Base-by-base conservation (phyloP, 1,140 invertebrate species). In the Himalopsyche phryganea region DNA sequence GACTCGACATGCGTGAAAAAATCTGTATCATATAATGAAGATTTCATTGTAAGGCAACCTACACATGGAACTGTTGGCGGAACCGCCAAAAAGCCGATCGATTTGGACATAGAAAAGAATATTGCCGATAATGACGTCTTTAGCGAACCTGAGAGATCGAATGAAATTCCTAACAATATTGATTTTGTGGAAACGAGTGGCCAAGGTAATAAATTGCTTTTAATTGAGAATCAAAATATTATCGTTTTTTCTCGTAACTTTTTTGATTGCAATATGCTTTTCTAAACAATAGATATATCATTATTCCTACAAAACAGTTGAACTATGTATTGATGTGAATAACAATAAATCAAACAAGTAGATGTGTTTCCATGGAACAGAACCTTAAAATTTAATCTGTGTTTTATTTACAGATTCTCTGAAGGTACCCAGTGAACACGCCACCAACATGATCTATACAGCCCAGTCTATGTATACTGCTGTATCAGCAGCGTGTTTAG, bases 401-500 rank as follows among this genome's bases (percentile, higher is more conserved):
- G n/a, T n/a, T 55, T 38, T 65, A 48, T 61, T 74, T 75, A 10
- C 72, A 83, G 81, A 82, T 69, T 80, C 81, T 45, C 76, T 79
- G 55, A 83, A 81, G 18, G 82, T 83, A 33, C 23, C 23, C 3
- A 28, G 23, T 9, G 77, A 79, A 66, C 80, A 79, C 36, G 82
- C 85, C 28, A 84, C 76, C 11, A 73, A 73, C 13, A 75, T 85
- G 50, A 87, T 90, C 33, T 91, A 91, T 71, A 88, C 87, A 9
- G 86, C 88, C 0, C 87, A 90, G 65, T 89, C 89, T 1, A 71
- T 92, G 42, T 85, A 89, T 17, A 86, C 91, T 42, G 88, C 88
- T 4, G 83, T 91, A 9, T 83, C 88, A 15, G 86, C 85, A 3
- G 87, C 88, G 6, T 89, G 89, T 66, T 76, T 92, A 41, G 84